Percentiles rank a stretch among this genome's conserved stretches.
These are phyloP conservation scores for Noctua pronuba DNA, from an alignment of 2,888 invertebrate species.

Conservation along the genomic window DNA sequence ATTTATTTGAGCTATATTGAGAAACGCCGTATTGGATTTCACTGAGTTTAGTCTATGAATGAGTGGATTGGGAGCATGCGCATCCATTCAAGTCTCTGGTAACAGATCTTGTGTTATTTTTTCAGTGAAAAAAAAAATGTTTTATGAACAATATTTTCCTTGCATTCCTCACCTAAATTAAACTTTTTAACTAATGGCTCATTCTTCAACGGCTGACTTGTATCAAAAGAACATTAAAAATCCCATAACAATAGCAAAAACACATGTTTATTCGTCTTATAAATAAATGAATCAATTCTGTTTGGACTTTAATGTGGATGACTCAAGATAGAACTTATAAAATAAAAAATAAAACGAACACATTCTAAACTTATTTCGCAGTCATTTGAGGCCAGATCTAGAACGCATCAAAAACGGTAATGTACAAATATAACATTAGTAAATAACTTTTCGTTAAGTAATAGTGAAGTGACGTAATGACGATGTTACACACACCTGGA, in stretches of 20 bases:
- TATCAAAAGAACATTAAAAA: not conserved
- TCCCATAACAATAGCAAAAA: not conserved
- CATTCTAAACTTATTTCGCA: slow-evolving; percentile 36
- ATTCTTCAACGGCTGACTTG: not conserved
- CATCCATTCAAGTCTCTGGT: not conserved
- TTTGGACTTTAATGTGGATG: slow-evolving; percentile 6
- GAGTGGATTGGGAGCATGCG: not conserved
- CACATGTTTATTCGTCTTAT: not conserved
- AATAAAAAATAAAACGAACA: not conserved
- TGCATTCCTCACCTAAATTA: not conserved
- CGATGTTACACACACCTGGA: slow-evolving; percentile 22
- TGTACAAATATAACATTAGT: slow-evolving; percentile 55
- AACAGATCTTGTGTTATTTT: not conserved
- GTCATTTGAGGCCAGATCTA: slow-evolving; percentile 29
- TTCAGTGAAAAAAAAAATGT: not conserved
- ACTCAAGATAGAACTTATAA: slow-evolving; percentile 15
- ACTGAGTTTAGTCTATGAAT: not conserved
- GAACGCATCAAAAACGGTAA: slow-evolving; percentile 53
- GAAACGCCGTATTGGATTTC: slow-evolving; percentile 37
- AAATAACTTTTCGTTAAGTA: slow-evolving; percentile 48
- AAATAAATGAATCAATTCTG: not conserved
- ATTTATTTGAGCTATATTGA: slow-evolving; percentile 57
- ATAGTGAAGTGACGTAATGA: slow-evolving; percentile 43
- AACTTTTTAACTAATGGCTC: not conserved
- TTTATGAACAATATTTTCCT: not conserved